phyloP scores from a whole-genome alignment of 2,888 invertebrate genomes.

The Drosophila anomelani region DNA sequence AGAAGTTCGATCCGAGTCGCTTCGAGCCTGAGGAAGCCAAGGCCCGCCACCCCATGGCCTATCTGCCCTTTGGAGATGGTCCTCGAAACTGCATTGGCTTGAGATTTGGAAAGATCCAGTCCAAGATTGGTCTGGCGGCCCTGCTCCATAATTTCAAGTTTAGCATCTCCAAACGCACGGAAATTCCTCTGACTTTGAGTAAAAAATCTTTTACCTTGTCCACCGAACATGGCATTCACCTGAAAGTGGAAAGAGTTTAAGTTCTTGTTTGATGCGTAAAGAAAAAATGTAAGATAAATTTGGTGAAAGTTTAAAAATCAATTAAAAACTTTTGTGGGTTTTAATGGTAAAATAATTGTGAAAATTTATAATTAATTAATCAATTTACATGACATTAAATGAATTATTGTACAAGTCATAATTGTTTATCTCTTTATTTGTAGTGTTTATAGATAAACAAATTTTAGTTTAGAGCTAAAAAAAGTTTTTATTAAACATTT shows the following conservation, averaged over 20 bases:
- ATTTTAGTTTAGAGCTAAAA: too few species aligned
- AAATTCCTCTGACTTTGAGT: slow-evolving; percentile 45
- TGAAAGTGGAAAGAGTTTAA: slow-evolving; percentile 52
- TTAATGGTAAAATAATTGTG: too few species aligned
- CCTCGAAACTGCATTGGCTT: slow-evolving; percentile 81
- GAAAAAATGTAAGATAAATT: too few species aligned
- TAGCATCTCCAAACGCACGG: slow-evolving; percentile 49
- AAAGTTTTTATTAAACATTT: too few species aligned
- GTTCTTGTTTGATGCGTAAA: background rate
- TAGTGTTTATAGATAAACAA: too few species aligned
- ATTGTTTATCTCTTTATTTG: too few species aligned
- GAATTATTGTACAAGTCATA: too few species aligned
- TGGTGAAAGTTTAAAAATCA: background rate
- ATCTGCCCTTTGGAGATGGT: slow-evolving; percentile 82
- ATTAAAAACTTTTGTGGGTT: background rate
- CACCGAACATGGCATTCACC: slow-evolving; percentile 50
- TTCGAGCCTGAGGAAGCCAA: slow-evolving; percentile 83
- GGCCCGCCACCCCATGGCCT: slow-evolving; percentile 83
- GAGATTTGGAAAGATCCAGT: slow-evolving; percentile 81
- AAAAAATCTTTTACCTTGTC: slow-evolving; percentile 22
- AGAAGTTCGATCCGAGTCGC: slow-evolving; percentile 87
- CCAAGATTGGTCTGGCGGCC: slow-evolving; percentile 68
- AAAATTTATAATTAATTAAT: too few species aligned
- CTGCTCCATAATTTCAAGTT: slow-evolving; percentile 53
- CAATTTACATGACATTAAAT: too few species aligned